Conservation (phyloP, 2,113 vertebrate species). For the Thalassarche chlororhynchos region DNA sequence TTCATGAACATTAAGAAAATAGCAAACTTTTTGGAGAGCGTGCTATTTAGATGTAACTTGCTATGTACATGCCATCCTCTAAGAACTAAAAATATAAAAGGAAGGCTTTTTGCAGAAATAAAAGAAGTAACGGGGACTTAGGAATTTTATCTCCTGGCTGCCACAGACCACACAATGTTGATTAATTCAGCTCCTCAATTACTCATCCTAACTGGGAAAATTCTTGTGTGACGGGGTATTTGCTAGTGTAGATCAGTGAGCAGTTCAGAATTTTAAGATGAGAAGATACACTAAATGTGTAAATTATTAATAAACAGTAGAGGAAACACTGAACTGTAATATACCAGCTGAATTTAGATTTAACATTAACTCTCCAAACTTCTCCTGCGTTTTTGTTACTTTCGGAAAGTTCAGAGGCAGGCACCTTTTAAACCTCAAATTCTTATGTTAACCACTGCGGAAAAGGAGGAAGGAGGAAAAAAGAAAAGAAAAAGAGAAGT, state of each 20-base stretch:
- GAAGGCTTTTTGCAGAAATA: not conserved
- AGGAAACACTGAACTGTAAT: not conserved
- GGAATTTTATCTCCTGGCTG: not conserved
- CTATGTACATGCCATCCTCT: not conserved
- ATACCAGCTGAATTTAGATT: not conserved
- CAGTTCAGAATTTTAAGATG: not conserved
- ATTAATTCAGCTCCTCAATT: not conserved
- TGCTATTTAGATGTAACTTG: not conserved
- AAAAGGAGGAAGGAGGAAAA: not conserved
- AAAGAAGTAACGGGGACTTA: not conserved
- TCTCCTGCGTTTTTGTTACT: not conserved
- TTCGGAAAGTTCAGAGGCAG: not conserved
- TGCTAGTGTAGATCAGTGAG: not conserved
- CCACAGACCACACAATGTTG: not conserved
- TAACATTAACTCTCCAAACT: not conserved
- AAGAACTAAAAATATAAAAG: not conserved
- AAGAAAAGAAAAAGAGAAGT: not conserved
- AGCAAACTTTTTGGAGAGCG: not conserved
- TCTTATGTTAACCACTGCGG: not conserved
- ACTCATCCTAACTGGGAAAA: not conserved
- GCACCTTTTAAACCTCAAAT: not conserved
- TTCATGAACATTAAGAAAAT: conserved; percentile 29
- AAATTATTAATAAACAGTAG: not conserved
- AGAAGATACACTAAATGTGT: not conserved
- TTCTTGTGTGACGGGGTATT: not conserved